Evolutionary conservation across 2,888 invertebrate genomes (phyloP), one percentile per base, ranked within the genome.

Genomic region (Oligia strigilis): DNA sequence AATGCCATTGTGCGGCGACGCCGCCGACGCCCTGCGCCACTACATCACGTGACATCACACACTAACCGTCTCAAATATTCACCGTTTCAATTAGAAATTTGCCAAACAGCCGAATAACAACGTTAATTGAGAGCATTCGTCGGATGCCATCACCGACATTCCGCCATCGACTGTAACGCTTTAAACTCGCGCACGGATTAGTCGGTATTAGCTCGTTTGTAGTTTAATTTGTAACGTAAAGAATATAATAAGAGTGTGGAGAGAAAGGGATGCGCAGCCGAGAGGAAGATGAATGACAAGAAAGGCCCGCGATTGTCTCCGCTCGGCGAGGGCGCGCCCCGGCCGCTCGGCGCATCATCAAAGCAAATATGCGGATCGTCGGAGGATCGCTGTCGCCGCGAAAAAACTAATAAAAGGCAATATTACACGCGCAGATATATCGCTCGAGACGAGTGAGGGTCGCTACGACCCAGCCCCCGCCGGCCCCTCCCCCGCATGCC

Each of bases 381-480:
- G 73, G 72, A 84, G 87, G 87, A 84, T 85, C 87, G 87, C 92
- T 93, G 95, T 95, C 95, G 93, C 94, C 95, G 93, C 95, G 95
- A 91, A 95, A 96, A 96, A 96, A 95, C 96, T 96, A 96, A 96
- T 96, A 96, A 96, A 96, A 95, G 90, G 91, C 91, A 87, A 94
- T 95, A 95, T 96, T 94, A 94, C 93, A 93, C 93, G 93, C 93
- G 91, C 92, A 90, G 90, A 93, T 92, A 93, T 93, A 92, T 93
- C 92, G 90, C 87, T 79, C 84, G 77, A 84, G 86, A 73, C 80
- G 83, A 86, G 85, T 43, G 85, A 87, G 85, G 85, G 88, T 74
- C 80, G 73, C 79, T 65, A 75, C 83, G 80, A 75, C 66, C 86
- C 88, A 72, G 52, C 52, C 76, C 71, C 36, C 64, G 65, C 67